Base-by-base conservation (phyloP, 2,113 vertebrate species). In the Pseudopipra pipra region DNA sequence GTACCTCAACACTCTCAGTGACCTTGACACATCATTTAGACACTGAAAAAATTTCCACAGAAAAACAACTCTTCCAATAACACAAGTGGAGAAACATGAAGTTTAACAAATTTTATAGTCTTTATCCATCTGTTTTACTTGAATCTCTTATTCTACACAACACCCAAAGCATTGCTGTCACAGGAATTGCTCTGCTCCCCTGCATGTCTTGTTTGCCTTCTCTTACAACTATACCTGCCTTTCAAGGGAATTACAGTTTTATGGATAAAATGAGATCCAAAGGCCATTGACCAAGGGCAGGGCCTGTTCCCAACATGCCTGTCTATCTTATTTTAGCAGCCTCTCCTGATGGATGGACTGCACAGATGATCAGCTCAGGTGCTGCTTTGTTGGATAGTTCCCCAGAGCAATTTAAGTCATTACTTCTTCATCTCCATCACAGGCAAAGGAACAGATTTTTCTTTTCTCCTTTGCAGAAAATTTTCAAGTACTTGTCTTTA, bases 351-450 rank as follows among this genome's bases (percentile, higher is more conserved):
- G 83, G 93, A 95, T 55, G 65, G 56, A 35, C 68, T 59, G 56
- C 80, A 66, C 37, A 86, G 56, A 61, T n/a, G 43, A 95, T 55
- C 92, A 74, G 39, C 86, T 97, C 83, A 84, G 93, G 83, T 92
- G 90, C 58, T n/a, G 62, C 67, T 62, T 46, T 62, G 47, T 71
- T 84, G 65, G 56, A 66, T 67, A 47, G 89, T 33, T 87, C 86
- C 95, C 93, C 73, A 95, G 56, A 93, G 93, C 87, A 75, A 85
- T 78, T 92, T 37, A 71, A 90, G 65, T 85, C 80, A 91, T 92
- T 93, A 71, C 47, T 81, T 84, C 65, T 72, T 86, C 52, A 61
- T 65, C 83, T 74, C 55, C 80, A 87, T 96, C 73, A 72, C 3
- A 30, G 39, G 19, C 68, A 61, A 3, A 81, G 61, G 24, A 78